These are phyloP conservation scores for Scatophagus argus DNA, from an alignment of 2,113 vertebrate genomes.

Conservation along the genomic window DNA sequence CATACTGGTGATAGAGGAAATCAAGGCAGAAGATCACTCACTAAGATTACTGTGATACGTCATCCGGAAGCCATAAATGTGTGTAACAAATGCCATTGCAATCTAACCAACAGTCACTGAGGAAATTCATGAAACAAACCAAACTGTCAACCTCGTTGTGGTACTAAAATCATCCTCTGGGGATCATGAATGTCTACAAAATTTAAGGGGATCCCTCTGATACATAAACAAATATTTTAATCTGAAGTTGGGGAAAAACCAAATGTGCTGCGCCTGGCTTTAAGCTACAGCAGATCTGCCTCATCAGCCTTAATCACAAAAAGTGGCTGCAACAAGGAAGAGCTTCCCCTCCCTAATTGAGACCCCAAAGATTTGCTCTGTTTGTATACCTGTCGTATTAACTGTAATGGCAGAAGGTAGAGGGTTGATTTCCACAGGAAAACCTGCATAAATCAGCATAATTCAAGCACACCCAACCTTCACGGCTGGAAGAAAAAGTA, in stretches of 20 bases:
- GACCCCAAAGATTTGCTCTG: slow-evolving; percentile 31
- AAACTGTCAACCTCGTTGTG: background rate
- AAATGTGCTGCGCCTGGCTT: background rate
- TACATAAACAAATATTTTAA: background rate
- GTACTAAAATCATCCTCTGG: too few relatives aligned
- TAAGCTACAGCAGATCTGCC: background rate
- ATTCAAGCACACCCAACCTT: background rate
- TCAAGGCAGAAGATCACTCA: too few relatives aligned
- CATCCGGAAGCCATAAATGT: background rate
- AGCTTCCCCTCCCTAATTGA: slow-evolving; percentile 34
- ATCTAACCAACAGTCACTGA: background rate
- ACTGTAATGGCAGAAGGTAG: background rate
- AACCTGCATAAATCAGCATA: slow-evolving; percentile 42
- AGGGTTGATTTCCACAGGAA: background rate
- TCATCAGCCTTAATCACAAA: slow-evolving; percentile 21
- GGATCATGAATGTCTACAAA: background rate
- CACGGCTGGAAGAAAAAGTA: background rate
- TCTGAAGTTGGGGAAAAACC: background rate
- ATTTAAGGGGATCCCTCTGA: background rate
- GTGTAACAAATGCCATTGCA: too few relatives aligned
- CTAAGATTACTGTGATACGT: background rate
- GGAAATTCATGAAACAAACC: background rate
- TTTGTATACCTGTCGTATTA: slow-evolving; percentile 45
- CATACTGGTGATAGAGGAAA: too few relatives aligned
- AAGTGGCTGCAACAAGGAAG: background rate